Evolutionary conservation across 2,888 invertebrate genomes (phyloP).

Genomic region (Harpalus rubripes): DNA sequence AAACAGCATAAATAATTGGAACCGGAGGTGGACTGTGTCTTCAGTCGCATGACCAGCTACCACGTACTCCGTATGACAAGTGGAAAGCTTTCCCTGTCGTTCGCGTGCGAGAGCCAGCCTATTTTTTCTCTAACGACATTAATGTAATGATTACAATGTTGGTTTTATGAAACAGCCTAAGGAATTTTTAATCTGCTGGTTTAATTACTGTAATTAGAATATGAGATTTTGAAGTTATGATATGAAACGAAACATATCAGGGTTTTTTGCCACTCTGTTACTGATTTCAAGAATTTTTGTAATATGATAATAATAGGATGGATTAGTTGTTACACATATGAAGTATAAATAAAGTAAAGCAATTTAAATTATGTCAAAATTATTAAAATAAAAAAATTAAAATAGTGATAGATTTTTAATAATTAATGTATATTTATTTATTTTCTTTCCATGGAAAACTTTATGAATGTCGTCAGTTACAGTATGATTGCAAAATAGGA

Average conservation of each 20-base stretch:
- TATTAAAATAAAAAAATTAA: too few species aligned
- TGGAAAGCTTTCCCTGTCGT: conserved; percentile 15
- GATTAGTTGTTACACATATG: neutral
- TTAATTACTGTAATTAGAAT: conserved; percentile 59
- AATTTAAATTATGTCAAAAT: too few species aligned
- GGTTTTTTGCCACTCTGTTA: conserved; percentile 1
- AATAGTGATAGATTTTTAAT: too few species aligned
- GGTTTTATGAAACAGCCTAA: conserved; percentile 53
- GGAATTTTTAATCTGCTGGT: conserved; percentile 45
- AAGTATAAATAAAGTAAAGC: neutral
- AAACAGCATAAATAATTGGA: conserved; percentile 64
- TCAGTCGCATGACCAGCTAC: neutral
- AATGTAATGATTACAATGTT: conserved; percentile 56
- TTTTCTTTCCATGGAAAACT: too few species aligned
- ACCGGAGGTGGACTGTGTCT: conserved; percentile 58
- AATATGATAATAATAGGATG: conserved; percentile 47
- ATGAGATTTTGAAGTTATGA: conserved; percentile 32
- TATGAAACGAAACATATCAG: conserved; percentile 39
- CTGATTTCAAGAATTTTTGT: conserved; percentile 24
- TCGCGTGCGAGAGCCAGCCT: neutral
- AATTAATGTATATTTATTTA: too few species aligned
- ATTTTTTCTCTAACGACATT: conserved; percentile 47
- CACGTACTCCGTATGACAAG: conserved; percentile 31
- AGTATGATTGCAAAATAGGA: too few species aligned
- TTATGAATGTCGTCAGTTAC: too few species aligned